These are phyloP conservation scores for Corella eumyota DNA, from an alignment of 23 tunicate genomes.

Conservation along the genomic window DNA sequence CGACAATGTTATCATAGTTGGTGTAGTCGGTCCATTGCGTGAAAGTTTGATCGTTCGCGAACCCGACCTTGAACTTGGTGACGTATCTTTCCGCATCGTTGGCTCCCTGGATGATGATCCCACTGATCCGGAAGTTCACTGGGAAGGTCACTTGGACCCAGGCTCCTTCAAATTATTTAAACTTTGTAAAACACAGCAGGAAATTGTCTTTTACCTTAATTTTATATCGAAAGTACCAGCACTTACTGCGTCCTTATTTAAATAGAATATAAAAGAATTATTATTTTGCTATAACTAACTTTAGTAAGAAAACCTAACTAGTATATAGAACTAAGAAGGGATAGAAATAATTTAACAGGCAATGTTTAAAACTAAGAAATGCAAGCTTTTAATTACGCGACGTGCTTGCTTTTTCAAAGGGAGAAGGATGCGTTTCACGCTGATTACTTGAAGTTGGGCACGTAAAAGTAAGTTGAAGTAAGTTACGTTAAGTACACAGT, in stretches of 20 bases:
- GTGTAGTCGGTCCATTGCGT: constrained; percentile 47
- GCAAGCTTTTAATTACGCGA: no score
- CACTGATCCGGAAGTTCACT: constrained; percentile 39
- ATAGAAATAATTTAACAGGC: no score
- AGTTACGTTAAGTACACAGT: no score
- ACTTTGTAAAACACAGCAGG: no score
- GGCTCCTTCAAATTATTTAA: constrained; percentile 39
- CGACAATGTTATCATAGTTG: constrained; percentile 48
- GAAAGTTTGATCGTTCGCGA: constrained; percentile 51
- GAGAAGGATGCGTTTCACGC: no score
- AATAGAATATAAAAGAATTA: background rate
- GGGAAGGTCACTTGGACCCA: constrained; percentile 58
- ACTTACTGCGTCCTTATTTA: no score
- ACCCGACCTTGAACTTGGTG: constrained; percentile 51
- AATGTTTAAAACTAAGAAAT: no score
- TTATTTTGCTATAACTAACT: background rate
- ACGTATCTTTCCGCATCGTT: constrained; percentile 60
- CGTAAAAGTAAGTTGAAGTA: no score
- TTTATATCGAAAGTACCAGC: background rate
- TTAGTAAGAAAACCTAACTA: background rate
- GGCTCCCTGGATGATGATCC: constrained; percentile 62
- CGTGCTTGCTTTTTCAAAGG: no score
- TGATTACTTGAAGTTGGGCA: no score
- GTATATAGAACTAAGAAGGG: no score
- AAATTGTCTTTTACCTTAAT: no score